phyloP scores from a whole-genome alignment of 2,888 invertebrate species.

The Cacoxenus indagator region DNA sequence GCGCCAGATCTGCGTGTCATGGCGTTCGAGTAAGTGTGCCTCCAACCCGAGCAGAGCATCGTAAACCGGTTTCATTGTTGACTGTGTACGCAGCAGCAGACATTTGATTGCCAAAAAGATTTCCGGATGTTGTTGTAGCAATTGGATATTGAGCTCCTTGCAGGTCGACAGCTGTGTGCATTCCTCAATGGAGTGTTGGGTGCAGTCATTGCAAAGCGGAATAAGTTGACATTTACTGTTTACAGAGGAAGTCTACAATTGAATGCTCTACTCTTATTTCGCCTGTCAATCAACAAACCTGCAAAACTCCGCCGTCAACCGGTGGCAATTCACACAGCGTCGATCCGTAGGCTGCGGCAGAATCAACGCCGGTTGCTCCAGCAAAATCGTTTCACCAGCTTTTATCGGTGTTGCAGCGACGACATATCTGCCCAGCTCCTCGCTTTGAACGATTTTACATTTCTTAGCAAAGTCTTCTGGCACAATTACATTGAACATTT shows the following conservation, averaged over 20 bases:
- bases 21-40: slow-evolving; percentile 74
- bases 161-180: slow-evolving; percentile 72
- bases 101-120: slow-evolving; percentile 70
- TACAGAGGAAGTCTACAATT: slow-evolving; percentile 11
- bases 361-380: slow-evolving; percentile 74
- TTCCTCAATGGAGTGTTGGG: slow-evolving; percentile 72
- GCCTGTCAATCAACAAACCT: slow-evolving; percentile 36
- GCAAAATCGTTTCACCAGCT: slow-evolving; percentile 73
- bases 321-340: slow-evolving; percentile 73
- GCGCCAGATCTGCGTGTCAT: slow-evolving; percentile 74
- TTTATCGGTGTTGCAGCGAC: slow-evolving; percentile 73
- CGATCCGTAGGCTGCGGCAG: slow-evolving; percentile 70
- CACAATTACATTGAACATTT: slow-evolving; percentile 8
- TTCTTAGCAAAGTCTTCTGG: slow-evolving; percentile 61
- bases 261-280: background rate
- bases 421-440: slow-evolving; percentile 55
- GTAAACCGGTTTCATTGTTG: slow-evolving; percentile 55
- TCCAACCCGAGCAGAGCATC: slow-evolving; percentile 73
- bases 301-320: slow-evolving; percentile 55
- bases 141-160: slow-evolving; percentile 59
- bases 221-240: slow-evolving; percentile 73
- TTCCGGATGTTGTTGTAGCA: slow-evolving; percentile 50
- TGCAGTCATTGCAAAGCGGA: slow-evolving; percentile 71
- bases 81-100: slow-evolving; percentile 71
- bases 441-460: slow-evolving; percentile 56